A percentile compares a stretch with the other conserved stretches of the same genome.
These are phyloP conservation scores for Holacanthus passer DNA, from an alignment of 2,113 vertebrate genomes.

Conservation along the genomic window DNA sequence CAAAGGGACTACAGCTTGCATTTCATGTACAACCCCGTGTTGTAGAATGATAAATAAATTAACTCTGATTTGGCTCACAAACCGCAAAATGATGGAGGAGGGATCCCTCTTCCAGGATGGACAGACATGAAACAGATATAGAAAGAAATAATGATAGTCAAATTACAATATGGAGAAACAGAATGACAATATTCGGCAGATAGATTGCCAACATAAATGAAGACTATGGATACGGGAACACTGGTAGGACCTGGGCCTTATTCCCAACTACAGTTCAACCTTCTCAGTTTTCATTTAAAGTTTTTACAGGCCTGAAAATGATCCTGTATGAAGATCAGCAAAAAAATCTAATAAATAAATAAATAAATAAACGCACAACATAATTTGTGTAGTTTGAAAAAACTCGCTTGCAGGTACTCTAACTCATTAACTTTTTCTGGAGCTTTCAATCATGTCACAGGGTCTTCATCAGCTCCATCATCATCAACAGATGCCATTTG, in stretches of 20 bases:
- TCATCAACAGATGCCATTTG: neutral
- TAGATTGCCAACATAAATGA: neutral
- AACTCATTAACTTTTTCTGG: neutral
- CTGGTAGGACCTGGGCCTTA: neutral
- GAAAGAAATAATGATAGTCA: neutral
- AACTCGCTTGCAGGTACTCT: too few relatives aligned
- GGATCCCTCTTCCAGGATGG: neutral
- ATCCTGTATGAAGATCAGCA: too few relatives aligned
- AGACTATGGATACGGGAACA: neutral
- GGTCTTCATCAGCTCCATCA: neutral
- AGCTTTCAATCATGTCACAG: neutral
- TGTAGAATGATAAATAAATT: neutral
- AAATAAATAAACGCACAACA: too few relatives aligned
- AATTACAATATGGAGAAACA: neutral
- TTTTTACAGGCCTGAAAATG: too few relatives aligned
- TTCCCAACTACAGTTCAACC: neutral
- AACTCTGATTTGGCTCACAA: neutral
- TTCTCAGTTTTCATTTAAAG: neutral
- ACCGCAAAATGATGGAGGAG: neutral
- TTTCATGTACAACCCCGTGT: neutral
- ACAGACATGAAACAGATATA: neutral
- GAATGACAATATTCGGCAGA: too few relatives aligned
- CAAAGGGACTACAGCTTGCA: neutral
- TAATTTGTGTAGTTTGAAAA: too few relatives aligned
- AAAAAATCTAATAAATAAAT: too few relatives aligned